A percentile compares a stretch with the other conserved stretches of the same genome.
These are phyloP conservation scores for Terebella lapidaria DNA, from an alignment of 2,888 invertebrate species.

Conservation along the genomic window DNA sequence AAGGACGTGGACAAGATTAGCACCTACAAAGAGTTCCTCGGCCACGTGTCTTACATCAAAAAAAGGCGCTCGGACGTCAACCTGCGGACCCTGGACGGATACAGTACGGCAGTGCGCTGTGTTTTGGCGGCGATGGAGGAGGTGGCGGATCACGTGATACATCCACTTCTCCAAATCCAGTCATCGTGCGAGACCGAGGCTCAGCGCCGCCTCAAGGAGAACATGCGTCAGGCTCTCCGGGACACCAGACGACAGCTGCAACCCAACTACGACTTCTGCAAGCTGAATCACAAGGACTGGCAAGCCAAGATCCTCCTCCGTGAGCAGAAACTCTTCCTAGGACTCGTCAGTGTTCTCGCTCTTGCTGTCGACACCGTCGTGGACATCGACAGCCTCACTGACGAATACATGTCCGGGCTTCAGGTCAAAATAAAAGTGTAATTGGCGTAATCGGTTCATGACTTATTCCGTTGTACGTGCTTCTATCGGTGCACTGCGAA, in stretches of 20 bases:
- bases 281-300: constrained; percentile 1
- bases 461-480: no score
- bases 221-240: neutral
- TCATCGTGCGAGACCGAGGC: neutral
- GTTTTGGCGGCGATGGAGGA: neutral
- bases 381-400: neutral
- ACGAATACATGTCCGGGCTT: neutral
- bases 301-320: neutral
- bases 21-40: neutral
- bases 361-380: neutral
- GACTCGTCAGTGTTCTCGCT: neutral
- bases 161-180: neutral
- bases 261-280: neutral
- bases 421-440: neutral
- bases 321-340: neutral
- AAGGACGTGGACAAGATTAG: neutral
- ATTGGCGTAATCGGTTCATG: no score
- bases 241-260: neutral
- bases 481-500: no score
- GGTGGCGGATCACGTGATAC: constrained; percentile 2
- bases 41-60: neutral
- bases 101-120: neutral
- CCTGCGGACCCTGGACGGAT: neutral
- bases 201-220: neutral
- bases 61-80: neutral